Evolutionary conservation across 2,888 invertebrate species (phyloP).

Genomic region (Myopa testacea): DNA sequence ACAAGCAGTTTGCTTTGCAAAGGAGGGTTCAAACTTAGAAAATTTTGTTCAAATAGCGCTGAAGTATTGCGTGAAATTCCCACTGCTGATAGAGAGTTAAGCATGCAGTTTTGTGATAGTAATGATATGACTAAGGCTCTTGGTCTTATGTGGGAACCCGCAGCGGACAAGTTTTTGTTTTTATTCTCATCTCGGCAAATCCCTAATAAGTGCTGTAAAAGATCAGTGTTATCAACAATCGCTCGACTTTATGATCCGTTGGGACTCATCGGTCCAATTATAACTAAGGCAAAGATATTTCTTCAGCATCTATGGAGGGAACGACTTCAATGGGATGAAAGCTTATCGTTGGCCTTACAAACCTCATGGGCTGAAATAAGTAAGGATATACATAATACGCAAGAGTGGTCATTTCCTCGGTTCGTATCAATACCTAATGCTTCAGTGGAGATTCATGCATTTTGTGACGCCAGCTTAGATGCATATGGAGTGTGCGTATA

Average conservation of each 20-base stretch:
- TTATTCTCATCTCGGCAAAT: not conserved
- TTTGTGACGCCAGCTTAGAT: constrained; percentile 34
- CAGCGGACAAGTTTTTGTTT: not conserved
- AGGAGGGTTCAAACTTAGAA: constrained; percentile 20
- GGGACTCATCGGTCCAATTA: constrained; percentile 11
- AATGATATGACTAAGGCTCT: constrained; percentile 40
- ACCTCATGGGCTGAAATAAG: not conserved
- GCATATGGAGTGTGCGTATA: constrained; percentile 37
- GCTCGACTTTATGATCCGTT: constrained; percentile 12
- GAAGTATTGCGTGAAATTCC: constrained; percentile 23
- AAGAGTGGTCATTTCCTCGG: too few relatives aligned
- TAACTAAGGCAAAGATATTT: not conserved
- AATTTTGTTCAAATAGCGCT: constrained; percentile 40
- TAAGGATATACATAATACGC: too few relatives aligned
- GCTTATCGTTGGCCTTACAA: constrained; percentile 14
- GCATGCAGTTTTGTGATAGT: constrained; percentile 26
- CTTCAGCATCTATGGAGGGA: constrained; percentile 35
- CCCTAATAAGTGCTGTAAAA: not conserved
- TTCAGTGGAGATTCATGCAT: constrained; percentile 23
- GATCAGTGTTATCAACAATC: not conserved
- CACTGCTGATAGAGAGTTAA: too few relatives aligned
- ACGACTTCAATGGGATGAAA: constrained; percentile 29
- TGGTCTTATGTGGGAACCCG: not conserved
- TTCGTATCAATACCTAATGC: too few relatives aligned
- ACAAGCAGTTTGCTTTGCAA: not conserved